These are phyloP conservation scores for Eurytoma californica DNA, from an alignment of 2,888 invertebrate species.

Conservation along the genomic window DNA sequence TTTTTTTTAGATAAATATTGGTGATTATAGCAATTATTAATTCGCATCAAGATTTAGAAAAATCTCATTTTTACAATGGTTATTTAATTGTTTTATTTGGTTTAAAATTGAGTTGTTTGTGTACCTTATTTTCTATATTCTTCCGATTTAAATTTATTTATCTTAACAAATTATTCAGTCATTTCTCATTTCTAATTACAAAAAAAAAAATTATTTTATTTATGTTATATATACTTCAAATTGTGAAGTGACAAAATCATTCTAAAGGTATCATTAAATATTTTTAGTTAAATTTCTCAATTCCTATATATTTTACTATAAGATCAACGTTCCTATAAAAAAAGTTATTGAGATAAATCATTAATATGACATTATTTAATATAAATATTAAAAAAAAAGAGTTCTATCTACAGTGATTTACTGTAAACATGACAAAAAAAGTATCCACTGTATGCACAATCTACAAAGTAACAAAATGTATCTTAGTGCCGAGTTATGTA, in stretches of 20 bases:
- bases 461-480: not conserved
- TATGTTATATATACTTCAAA: not conserved
- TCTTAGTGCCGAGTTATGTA: constrained; percentile 16
- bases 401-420: constrained; percentile 21
- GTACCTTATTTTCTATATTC: not conserved
- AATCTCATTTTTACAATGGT: not conserved
- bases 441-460: constrained; percentile 16
- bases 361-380: constrained; percentile 16
- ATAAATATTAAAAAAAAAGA: constrained; percentile 18
- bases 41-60: not conserved
- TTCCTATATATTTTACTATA: constrained; percentile 17
- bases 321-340: constrained; percentile 48
- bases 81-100: not conserved
- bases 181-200: not conserved
- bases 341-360: constrained; percentile 7
- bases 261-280: not conserved
- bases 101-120: not conserved
- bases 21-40: too few species aligned
- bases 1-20: too few species aligned
- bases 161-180: not conserved
- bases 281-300: not conserved
- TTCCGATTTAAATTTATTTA: not conserved
- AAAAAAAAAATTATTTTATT: not conserved
- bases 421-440: constrained; percentile 27
- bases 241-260: not conserved